These are phyloP conservation scores for Orius laevigatus DNA, from an alignment of 1,140 invertebrate genomes.

Conservation along the genomic window DNA sequence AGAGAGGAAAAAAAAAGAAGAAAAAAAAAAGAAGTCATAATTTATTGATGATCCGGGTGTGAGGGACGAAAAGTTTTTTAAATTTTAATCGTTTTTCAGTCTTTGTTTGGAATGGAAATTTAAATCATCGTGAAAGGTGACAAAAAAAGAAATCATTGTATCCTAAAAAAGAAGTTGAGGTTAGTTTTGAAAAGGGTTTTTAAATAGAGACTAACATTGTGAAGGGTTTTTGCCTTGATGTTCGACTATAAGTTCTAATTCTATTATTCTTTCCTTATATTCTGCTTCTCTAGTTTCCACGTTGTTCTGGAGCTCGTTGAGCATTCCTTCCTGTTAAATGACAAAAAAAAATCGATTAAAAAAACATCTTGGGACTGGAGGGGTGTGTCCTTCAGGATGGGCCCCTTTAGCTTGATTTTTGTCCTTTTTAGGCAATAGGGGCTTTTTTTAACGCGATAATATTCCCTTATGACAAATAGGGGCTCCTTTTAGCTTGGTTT, in stretches of 20 bases:
- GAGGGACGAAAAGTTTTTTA: too few relatives aligned
- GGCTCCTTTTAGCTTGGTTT: too few relatives aligned
- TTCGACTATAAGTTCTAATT: conserved; percentile 41
- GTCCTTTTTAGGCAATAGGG: too few relatives aligned
- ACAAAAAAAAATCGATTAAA: conserved; percentile 19
- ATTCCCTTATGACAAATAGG: too few relatives aligned
- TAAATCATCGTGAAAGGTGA: conserved; percentile 1
- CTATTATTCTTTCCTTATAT: conserved; percentile 47
- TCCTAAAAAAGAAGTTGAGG: conserved; percentile 20
- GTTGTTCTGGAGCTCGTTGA: conserved; percentile 49
- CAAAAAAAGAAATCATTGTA: conserved; percentile 20
- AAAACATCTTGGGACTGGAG: conserved; percentile 2
- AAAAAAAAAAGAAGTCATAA: too few relatives aligned
- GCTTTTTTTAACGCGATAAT: too few relatives aligned
- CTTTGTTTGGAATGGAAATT: too few relatives aligned
- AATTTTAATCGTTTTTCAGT: too few relatives aligned
- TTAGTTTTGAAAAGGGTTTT: not conserved
- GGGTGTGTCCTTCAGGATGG: too few relatives aligned
- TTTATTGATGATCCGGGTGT: too few relatives aligned
- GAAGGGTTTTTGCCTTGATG: conserved; percentile 35
- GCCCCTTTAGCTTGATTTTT: too few relatives aligned
- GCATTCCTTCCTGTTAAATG: conserved; percentile 41
- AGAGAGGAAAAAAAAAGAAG: too few relatives aligned
- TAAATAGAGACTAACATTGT: conserved; percentile 26
- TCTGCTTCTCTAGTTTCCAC: conserved; percentile 39